Evolutionary conservation across 1,140 invertebrate genomes (phyloP), one percentile per base, ranked within the genome.

Genomic region (Eriosoma lanigerum): DNA sequence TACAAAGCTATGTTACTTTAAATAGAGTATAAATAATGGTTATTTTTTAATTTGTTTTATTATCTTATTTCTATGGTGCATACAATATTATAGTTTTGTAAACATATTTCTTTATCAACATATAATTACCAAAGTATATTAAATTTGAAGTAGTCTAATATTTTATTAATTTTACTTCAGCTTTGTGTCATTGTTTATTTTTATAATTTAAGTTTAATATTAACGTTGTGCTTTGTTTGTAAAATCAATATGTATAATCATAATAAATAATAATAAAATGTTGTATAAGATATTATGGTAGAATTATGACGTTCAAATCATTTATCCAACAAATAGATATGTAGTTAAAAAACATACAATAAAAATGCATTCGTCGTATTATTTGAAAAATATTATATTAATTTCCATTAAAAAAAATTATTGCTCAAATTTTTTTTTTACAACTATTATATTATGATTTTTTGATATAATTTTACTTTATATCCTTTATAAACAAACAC

Each of bases 111-210:
- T 70, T 24, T 50, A 26, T 70, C 10, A 29, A 19, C 13, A 26
- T 26, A 70, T 26, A 12, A 70, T 70, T 70, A 70, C 44, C 66
- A 70, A 17, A 50, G 15, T 48, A 68, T 68, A 68, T 52, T 70
- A 68, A 50, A 52, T 19, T 15, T 29, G 26, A 70, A 50, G 46
- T 50, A 70, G 48, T n/a, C 44, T 50, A 8, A 50, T 48, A 52
- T 52, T 70, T 72, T 29, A 52, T 52, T 72, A 72, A 50, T 72
- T 72, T 72, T 72, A 68, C 38, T 68, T 68, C 44, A 68, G 44
- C 12, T 68, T 68, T 68, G n/a, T 68, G 21, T 68, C 44, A 17
- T 48, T 48, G n/a, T 68, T 68, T 72, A 29, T 29, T 29, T 50
- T 70, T 72, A 72, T 19, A 70, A 70, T 52, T 72, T 72, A 72